Percentiles rank a stretch among this genome's conserved stretches.
These are phyloP conservation scores for Psilopogon haemacephalus DNA, from an alignment of 2,113 vertebrate species.

Conservation along the genomic window DNA sequence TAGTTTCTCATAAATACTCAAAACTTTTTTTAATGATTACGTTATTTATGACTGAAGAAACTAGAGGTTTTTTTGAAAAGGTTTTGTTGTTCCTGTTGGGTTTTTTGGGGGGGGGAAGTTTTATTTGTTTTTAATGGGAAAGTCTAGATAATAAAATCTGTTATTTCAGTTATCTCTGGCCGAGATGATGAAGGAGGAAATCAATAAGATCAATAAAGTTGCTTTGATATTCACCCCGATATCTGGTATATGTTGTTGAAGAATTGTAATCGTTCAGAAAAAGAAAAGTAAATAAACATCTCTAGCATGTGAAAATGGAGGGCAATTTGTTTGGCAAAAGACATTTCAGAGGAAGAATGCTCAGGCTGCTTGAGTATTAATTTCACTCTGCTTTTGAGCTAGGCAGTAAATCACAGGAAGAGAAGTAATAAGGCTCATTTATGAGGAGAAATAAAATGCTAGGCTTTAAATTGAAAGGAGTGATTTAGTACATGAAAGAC, in stretches of 20 bases:
- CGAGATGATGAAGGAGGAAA: background rate
- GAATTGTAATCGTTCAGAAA: background rate
- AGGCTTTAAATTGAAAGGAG: background rate
- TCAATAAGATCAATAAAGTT: background rate
- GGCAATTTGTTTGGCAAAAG: background rate
- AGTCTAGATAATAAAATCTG: slow-evolving; percentile 7
- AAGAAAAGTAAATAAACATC: background rate
- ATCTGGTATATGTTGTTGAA: background rate
- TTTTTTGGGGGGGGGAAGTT: background rate
- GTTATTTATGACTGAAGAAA: slow-evolving; percentile 27
- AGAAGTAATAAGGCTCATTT: background rate
- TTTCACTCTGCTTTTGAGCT: background rate
- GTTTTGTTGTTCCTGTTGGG: background rate
- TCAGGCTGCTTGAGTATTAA: background rate
- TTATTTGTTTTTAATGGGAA: background rate
- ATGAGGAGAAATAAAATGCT: background rate
- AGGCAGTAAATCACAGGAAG: background rate
- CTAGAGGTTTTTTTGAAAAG: slow-evolving; percentile 17
- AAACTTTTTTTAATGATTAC: slow-evolving; percentile 42
- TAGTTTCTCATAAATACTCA: slow-evolving; percentile 17
- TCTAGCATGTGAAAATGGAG: background rate
- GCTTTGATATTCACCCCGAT: background rate
- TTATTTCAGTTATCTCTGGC: background rate
- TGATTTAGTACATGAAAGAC: background rate
- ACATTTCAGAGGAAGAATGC: background rate